Conservation (phyloP, 2,113 vertebrate genomes). For the Micronycteris hirsuta region DNA sequence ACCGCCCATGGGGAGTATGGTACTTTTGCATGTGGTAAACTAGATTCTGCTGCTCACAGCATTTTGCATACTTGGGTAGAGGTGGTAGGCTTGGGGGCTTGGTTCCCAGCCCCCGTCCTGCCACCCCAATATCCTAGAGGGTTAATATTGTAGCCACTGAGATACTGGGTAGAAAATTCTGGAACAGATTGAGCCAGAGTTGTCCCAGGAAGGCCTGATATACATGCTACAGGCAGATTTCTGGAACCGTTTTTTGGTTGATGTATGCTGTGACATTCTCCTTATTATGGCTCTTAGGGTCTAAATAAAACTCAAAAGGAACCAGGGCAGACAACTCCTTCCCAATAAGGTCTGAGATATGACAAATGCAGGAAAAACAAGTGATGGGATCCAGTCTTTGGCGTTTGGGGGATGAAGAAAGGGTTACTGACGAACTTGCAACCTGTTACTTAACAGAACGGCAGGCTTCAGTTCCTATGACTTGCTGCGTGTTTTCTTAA, state of each 20-base stretch:
- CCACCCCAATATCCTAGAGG: accelerated
- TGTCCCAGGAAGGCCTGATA: background rate
- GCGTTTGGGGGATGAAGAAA: background rate
- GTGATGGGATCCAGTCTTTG: background rate
- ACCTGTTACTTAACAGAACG: background rate
- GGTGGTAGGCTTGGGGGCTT: background rate
- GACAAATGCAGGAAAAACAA: background rate
- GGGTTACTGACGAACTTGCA: background rate
- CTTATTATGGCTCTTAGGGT: background rate
- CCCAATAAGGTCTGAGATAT: background rate
- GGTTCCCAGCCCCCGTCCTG: background rate
- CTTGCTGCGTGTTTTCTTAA: background rate
- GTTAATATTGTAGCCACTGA: background rate
- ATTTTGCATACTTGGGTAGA: background rate
- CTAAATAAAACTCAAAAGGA: background rate
- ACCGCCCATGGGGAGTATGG: background rate
- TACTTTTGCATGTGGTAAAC: background rate
- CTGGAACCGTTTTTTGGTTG: background rate
- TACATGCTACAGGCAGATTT: background rate
- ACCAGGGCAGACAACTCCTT: background rate
- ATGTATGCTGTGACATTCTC: background rate
- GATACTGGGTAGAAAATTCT: background rate
- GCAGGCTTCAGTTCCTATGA: background rate
- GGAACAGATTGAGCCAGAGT: background rate
- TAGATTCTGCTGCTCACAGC: background rate